These are phyloP conservation scores for Solenopsis fugax DNA, from an alignment of 1,140 invertebrate species.

Conservation along the genomic window DNA sequence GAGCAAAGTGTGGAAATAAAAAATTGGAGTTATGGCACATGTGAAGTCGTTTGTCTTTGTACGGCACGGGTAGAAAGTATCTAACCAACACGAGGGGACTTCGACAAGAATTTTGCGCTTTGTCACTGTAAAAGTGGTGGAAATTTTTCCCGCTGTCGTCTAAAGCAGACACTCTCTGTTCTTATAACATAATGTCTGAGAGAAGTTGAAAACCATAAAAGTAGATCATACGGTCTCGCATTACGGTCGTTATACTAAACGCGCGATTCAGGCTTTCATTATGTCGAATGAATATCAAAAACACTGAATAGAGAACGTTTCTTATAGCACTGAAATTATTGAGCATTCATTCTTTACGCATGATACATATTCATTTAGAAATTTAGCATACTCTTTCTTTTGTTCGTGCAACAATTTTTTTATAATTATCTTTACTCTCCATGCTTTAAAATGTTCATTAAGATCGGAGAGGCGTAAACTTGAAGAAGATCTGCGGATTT, in stretches of 20 bases:
- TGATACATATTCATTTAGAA: constrained; percentile 5
- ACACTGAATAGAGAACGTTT: not conserved
- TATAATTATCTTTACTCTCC: not conserved
- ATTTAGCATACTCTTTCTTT: not conserved
- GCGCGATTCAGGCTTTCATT: not conserved
- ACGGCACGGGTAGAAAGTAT: not conserved
- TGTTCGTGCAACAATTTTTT: not conserved
- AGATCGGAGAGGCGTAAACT: not conserved
- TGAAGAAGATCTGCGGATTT: not conserved
- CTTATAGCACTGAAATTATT: not conserved
- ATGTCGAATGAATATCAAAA: constrained; percentile 21
- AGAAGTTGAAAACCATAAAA: constrained; percentile 17
- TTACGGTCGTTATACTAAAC: not conserved
- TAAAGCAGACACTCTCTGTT: not conserved
- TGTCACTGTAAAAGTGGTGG: constrained; percentile 29
- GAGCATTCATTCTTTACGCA: not conserved
- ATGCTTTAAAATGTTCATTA: constrained; percentile 5
- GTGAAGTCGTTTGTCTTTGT: not conserved
- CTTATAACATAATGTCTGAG: not conserved
- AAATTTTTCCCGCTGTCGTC: constrained; percentile 3
- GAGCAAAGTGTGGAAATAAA: not conserved
- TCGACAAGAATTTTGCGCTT: constrained; percentile 33
- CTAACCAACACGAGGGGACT: not conserved
- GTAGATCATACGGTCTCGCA: not conserved
- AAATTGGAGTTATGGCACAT: not conserved